Evolutionary conservation across 2,888 invertebrate species (phyloP), one percentile per base, ranked within the genome.

Genomic region (Exocentrus adspersus): DNA sequence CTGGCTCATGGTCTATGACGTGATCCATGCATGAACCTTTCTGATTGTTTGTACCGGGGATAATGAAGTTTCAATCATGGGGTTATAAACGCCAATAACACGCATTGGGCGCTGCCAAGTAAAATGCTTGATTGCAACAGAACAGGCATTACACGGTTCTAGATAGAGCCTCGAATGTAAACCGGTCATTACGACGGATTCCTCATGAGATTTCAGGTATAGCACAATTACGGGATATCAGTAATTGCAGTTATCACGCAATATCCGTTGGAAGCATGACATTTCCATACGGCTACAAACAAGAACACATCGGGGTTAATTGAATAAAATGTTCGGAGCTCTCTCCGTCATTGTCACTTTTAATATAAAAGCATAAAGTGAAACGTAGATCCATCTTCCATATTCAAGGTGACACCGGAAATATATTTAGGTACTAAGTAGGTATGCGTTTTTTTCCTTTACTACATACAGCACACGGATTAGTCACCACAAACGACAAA

Each of bases 221-320:
- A 59, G 56, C 58, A 65, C 57, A 60, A 68, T 65, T 65, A 68
- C 62, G 21, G 53, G 67, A 68, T 68, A 67, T 61, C 67, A 65
- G 65, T 62, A 59, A 60, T 62, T 64, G 62, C 53, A 52, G 59
- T 60, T 60, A 54, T 50, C 65, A 68, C 60, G 60, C 60, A 37
- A 37, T 37, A 37, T 37, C 37, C 37, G 37, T 12, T 37, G n/a
- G 14, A 37, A 37, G 14, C 37, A 37, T 37, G 37, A 37, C 37
- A 37, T 37, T n/a, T 37, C 37, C 37, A 37, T 37, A 37, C 12
- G n/a, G 37, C 37, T n/a, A 37, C 37, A n/a, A 37, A 37, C 37
- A n/a, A 37, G 37, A 37, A 12, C 37, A 12, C 37, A 37, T 37
- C 14, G 37, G n/a, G 37, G 37, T 37, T 37, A 37, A 37, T 37